Evolutionary conservation across 2,888 invertebrate species (phyloP), one percentile per base, ranked within the genome.

Genomic region (Deilephila porcellus): DNA sequence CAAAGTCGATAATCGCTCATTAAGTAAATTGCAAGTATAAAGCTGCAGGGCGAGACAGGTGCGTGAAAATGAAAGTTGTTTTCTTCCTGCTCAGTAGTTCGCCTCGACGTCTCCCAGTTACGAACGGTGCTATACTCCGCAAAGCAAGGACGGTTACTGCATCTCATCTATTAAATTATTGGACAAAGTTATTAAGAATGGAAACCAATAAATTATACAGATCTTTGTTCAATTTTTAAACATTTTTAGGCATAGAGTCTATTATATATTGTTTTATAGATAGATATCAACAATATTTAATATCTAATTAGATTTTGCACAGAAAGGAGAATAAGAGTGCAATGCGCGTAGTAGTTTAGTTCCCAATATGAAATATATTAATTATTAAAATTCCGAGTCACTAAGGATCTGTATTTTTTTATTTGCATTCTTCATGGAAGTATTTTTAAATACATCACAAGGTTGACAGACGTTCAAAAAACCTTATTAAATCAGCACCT

Each of bases 41-140:
- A 90, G 88, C 83, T 85, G 89, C 88, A 89, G 87, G 88, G 88
- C 91, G 88, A 86, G 91, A 92, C 94, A 94, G 94, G 94, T 94
- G 94, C 87, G 87, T 89, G 92, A 94, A 94, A 93, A 93, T 88
- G 94, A 94, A 94, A 94, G 94, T 94, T 93, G 94, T 93, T 93
- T 90, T 89, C 93, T 94, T 94, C 94, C 94, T 94, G 94, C 82
- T 93, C 87, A 88, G 89, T 86, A 85, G 93, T 86, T 91, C 81
- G 89, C 93, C 92, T 93, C 92, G 91, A 83, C 81, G 62, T 53
- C 53, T 71, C 73, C 73, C 63, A 59, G 73, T 71, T 70, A 34
- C 32, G 70, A 62, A 71, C 71, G 56, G 70, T 71, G 53, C 53
- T 73, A 64, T 52, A 71, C 56, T 53, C 62, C 53, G 34, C 60